These are phyloP conservation scores for Araneus ventricosus DNA, from an alignment of 1,140 invertebrate species.

Conservation along the genomic window DNA sequence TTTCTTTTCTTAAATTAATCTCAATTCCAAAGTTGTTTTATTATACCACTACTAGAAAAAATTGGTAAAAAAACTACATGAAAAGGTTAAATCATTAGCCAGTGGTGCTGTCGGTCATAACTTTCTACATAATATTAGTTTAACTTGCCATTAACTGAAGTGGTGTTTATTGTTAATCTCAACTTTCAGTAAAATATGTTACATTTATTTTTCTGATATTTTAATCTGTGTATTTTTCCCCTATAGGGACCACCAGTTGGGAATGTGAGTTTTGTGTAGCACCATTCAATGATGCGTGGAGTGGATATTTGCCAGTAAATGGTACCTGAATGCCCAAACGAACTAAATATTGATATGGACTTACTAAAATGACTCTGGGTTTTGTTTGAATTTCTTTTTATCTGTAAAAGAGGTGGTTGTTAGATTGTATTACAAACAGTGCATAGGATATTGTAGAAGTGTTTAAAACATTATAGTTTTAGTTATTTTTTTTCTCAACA, in stretches of 20 bases:
- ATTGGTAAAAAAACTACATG: no score
- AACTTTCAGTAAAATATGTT: no score
- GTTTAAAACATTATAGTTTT: background rate
- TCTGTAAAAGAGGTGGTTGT: background rate
- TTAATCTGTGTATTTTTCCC: background rate
- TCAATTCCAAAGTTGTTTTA: no score
- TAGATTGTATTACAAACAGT: background rate
- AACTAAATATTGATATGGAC: slow-evolving; percentile 4
- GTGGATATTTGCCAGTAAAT: background rate
- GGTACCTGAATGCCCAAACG: background rate
- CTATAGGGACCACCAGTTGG: slow-evolving; percentile 11
- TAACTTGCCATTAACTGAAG: no score
- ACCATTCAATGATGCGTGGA: background rate
- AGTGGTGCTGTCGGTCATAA: no score
- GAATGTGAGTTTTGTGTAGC: background rate
- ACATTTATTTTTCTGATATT: no score
- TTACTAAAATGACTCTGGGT: background rate
- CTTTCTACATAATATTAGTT: no score
- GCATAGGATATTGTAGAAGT: background rate
- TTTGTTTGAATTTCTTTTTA: background rate
- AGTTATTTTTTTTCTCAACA: no score
- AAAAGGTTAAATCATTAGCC: no score
- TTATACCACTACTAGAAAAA: no score
- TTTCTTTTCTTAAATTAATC: no score
- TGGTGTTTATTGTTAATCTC: no score